Base-by-base conservation (phyloP, 2,797 vertebrate species). In the Rhadinocentrus ornatus region DNA sequence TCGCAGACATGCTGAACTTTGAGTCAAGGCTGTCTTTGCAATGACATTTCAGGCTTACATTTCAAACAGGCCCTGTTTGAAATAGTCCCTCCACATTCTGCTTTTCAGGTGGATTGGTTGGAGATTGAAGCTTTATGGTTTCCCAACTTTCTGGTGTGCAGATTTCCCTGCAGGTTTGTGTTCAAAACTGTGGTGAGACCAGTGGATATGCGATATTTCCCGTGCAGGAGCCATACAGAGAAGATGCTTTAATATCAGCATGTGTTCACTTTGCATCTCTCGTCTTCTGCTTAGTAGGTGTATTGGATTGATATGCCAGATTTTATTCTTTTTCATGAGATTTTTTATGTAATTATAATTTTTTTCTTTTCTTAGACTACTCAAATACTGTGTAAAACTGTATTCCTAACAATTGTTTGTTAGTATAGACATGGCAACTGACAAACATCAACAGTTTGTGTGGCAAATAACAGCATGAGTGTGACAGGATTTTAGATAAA, bases 61-160 rank as follows among this genome's bases (percentile, higher is more conserved):
- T 54, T 75, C 85, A 80, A n/a, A 84, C 86, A 81, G 54, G 22
- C 72, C 58, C 66, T 57, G 59, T 72, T 83, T 81, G 73, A 75
- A 74, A 57, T 70, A 16, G 27, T 66, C 55, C 73, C 66, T 62
- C 71, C 74, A 82, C 81, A 58, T 65, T 78, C 50, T 37, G 69
- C 84, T 81, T 69, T 69, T 27, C 62, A 75, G 71, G 53, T 72
- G 69, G 67, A 52, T 53, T 44, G 31, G 66, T 41, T 31, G 66
- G 35, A 56, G 62, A 67, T 60, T 70, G 70, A 69, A 86, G 69
- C 79, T 80, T 7, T 85, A 67, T n/a, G n/a, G n/a, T n/a, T 76
- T 75, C 53, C 41, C 18, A 24, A 66, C 67, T 73, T 64, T 77
- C 71, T 78, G 68, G 59, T 71, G 57, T 71, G 70, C 46, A 39